Base-by-base conservation (phyloP, 1,140 invertebrate species). In the Drosophila ohnishii region DNA sequence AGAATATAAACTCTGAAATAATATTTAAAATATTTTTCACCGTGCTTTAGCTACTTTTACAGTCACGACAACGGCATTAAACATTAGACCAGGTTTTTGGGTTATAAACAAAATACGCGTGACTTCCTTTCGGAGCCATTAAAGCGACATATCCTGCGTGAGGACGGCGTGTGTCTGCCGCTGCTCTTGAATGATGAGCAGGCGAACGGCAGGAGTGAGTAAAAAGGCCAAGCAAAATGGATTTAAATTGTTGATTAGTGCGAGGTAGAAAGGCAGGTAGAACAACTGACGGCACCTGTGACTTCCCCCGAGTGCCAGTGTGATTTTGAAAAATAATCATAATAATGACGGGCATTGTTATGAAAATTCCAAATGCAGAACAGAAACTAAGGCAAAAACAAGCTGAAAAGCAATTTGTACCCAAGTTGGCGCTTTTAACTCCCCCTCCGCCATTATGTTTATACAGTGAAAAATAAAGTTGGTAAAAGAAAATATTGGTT, bases 101-200 rank as follows among this genome's bases (percentile, higher is more conserved):
- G 85, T 81, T 89, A 89, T 89, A 90, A 90, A 90, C 87, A 90
- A 90, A 84, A 78, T 84, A 87, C 78, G 87, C 87, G 87, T 90
- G 87, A 90, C 87, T 90, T 90, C 87, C 87, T 83, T 72, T 76
- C 56, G 75, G 62, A 75, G 74, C 83, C 80, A 90, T 90, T 87
- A 81, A 87, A 87, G 77, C 82, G 80, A 85, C 77, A 87, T 75
- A 87, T 90, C 87, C 87, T 75, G 44, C 69, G 78, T 53, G 42
- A 64, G 73, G 67, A 75, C 48, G 53, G 44, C 63, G 64, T 44
- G 62, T 65, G 57, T 71, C 35, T 58, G 39, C 22, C 61, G 40
- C 44, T 37, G 56, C 37, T 39, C 50, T 61, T 71, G 80, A 79
- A 69, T 66, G 74, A 88, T 80, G 77, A 78, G 84, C 81, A 70